A percentile compares a stretch with the other conserved stretches of the same genome.
Evolutionary conservation across 2,113 vertebrate species (phyloP).

Genomic region (Speoplatyrhinus poulsoni): DNA sequence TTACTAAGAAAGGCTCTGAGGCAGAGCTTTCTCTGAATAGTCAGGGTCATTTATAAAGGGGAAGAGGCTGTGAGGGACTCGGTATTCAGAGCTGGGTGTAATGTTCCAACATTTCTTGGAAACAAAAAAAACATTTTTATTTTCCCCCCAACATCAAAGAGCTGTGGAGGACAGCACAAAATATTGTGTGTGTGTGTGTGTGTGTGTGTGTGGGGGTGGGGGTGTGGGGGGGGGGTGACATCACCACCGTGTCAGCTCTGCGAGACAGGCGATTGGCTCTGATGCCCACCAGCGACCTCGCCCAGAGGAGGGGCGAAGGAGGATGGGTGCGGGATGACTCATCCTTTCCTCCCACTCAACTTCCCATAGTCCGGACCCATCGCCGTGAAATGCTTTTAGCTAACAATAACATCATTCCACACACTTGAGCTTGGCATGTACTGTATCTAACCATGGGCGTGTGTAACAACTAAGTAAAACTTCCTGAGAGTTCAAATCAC

Average conservation of each 20-base stretch:
- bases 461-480: too few species aligned
- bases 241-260: constrained; percentile 25
- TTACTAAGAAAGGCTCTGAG: background rate
- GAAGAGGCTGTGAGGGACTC: too few species aligned
- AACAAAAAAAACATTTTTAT: constrained; percentile 2
- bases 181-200: background rate
- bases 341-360: constrained; percentile 40
- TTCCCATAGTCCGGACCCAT: constrained; percentile 29
- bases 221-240: constrained; percentile 40
- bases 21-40: background rate
- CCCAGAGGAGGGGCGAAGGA: background rate
- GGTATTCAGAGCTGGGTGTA: too few species aligned
- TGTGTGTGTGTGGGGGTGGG: background rate
- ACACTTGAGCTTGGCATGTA: background rate
- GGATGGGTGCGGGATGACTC: constrained; percentile 56
- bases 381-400: constrained; percentile 8
- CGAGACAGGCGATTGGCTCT: constrained; percentile 33
- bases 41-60: background rate
- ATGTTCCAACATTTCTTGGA: constrained; percentile 12
- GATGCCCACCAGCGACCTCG: constrained; percentile 29
- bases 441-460: too few species aligned
- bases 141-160: constrained; percentile 8
- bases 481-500: too few species aligned
- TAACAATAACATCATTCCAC: constrained; percentile 12
- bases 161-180: background rate